Evolutionary conservation across 1,140 invertebrate genomes (phyloP), one percentile per base, ranked within the genome.

Genomic region (Agrypnia vestita): DNA sequence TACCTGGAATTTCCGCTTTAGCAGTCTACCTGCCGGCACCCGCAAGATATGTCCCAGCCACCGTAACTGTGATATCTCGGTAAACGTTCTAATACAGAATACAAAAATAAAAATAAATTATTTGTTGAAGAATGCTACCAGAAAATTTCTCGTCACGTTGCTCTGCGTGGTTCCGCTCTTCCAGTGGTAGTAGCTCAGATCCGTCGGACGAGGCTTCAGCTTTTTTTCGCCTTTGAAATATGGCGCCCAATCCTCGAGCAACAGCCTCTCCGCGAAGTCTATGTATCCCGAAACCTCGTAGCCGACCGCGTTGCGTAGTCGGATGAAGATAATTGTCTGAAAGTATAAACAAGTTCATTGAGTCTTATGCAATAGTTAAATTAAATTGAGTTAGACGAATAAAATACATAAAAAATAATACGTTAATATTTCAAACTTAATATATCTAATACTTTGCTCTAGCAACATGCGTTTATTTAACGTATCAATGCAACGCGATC

Each of bases 211-310:
- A 0, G 94, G 93, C 84, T 89, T 88, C 4, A 96, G 83, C 86
- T 88, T 90, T 83, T 91, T 92, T 78, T 90, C 92, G 8, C 89
- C 90, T 80, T 87, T 87, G 86, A 96, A 96, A 87, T 95, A 95
- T 0, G 91, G 90, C 43, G 87, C 88, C 93, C 94, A 96, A 85
- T 95, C 91, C 85, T 96, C 94, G 9, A 88, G 90, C 61, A 91
- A 88, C 12, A 96, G 87, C 56, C 94, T 90, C 81, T 95, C 91
- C 0, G 90, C 91, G 85, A 92, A 96, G 85, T 96, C 95, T 4
- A 96, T 94, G 83, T 95, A 96, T 4, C 92, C 94, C 13, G 94
- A 95, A 55, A 95, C 91, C 85, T 95, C 94, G 82, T 93, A 92
- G 46, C 93, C 92, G 35, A 89, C 87, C 47, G 89, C 90, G 74